phyloP scores from a whole-genome alignment of 2,888 invertebrate genomes.

The Pristionchus japonicus region DNA sequence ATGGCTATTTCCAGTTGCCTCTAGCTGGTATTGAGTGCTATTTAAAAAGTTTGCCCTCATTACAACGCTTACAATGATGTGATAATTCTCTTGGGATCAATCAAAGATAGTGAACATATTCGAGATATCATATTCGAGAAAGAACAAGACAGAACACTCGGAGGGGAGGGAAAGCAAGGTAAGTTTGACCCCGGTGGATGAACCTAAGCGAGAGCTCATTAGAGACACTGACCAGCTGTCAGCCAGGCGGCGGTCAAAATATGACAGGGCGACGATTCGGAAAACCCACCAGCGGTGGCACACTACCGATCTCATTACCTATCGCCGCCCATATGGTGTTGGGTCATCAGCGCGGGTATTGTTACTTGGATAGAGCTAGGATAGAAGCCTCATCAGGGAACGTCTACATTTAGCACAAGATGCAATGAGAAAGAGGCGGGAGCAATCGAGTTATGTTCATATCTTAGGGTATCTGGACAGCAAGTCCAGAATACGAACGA shows the following conservation, averaged over 20 bases:
- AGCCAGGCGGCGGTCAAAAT: constrained; percentile 15
- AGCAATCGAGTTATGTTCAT: too few relatives aligned
- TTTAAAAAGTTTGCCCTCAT: not conserved
- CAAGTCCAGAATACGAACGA: too few relatives aligned
- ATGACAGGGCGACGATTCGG: constrained; percentile 33
- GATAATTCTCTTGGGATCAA: not conserved
- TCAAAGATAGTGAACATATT: not conserved
- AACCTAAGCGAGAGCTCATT: not conserved
- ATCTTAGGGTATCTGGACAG: too few relatives aligned
- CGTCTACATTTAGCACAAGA: too few relatives aligned
- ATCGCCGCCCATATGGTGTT: constrained; percentile 15
- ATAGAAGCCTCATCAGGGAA: too few relatives aligned
- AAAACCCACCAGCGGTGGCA: not conserved
- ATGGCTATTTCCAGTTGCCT: too few relatives aligned
- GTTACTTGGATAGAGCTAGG: not conserved
- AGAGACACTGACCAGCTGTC: not conserved
- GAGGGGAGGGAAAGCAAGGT: not conserved
- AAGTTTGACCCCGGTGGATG: constrained; percentile 20
- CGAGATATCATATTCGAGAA: not conserved
- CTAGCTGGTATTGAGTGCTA: too few relatives aligned
- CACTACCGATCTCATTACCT: constrained; percentile 20
- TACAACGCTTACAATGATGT: not conserved
- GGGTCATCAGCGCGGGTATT: constrained; percentile 4
- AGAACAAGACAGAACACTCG: not conserved
- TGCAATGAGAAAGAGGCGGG: too few relatives aligned